Evolutionary conservation across 2,113 vertebrate species (phyloP).

Genomic region (Sebastes schlegelii): DNA sequence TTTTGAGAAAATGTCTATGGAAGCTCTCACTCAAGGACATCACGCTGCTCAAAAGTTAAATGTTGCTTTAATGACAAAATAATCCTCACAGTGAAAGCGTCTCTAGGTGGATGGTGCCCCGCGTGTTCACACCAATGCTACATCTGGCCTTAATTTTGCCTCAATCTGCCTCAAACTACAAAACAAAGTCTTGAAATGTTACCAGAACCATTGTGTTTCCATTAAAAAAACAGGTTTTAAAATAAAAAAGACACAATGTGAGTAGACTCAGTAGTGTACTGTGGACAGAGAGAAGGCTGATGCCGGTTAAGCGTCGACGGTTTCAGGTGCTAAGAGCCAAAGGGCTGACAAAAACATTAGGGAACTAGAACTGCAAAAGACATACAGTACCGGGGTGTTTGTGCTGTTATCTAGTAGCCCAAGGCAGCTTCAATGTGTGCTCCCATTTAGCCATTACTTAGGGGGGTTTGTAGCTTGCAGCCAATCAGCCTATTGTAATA

Average conservation of each 20-base stretch:
- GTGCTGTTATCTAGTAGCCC: conserved; percentile 69
- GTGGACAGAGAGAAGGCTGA: conserved; percentile 11
- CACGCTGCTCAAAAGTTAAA: background rate
- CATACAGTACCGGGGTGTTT: conserved; percentile 63
- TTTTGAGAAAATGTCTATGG: background rate
- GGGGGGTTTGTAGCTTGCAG: conserved; percentile 76
- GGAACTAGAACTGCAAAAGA: conserved; percentile 45
- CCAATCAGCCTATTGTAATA: conserved; percentile 72
- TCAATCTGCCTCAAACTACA: background rate
- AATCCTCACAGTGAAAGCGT: background rate
- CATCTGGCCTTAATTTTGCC: background rate
- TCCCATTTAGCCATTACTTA: conserved; percentile 77
- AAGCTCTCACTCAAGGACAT: background rate
- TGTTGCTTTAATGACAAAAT: background rate
- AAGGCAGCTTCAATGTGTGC: conserved; percentile 69
- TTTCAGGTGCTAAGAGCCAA: conserved; percentile 41
- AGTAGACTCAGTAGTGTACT: background rate
- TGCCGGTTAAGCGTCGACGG: conserved; percentile 26
- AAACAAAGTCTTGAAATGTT: background rate
- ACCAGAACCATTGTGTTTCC: too few relatives aligned
- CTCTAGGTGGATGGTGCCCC: background rate
- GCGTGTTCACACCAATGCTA: background rate
- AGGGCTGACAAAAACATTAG: conserved; percentile 36
- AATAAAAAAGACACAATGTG: background rate
- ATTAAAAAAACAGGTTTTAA: background rate